These are phyloP conservation scores for Jacana jacana DNA, from an alignment of 2,113 vertebrate species.

Conservation along the genomic window DNA sequence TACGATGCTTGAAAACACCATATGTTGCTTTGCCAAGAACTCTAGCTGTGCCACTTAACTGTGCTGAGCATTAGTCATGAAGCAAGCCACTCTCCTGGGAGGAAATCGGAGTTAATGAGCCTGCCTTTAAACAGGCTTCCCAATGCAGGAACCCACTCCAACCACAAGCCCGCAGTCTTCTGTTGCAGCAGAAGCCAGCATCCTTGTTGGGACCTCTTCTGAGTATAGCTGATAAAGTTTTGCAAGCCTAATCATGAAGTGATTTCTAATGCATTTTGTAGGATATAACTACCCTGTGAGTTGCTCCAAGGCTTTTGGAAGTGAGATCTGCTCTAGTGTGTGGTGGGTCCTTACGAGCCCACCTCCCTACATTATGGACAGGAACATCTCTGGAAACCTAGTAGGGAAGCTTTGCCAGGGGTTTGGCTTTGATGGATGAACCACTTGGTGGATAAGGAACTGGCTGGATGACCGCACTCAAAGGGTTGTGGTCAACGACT, in stretches of 20 bases:
- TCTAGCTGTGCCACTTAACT: background rate
- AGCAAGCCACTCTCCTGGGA: background rate
- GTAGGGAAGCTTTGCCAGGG: background rate
- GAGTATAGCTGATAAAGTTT: background rate
- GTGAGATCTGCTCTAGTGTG: background rate
- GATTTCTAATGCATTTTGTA: background rate
- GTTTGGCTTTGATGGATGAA: background rate
- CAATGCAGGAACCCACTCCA: background rate
- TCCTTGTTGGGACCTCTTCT: background rate
- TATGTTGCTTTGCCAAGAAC: constrained; percentile 9
- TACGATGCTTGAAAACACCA: background rate
- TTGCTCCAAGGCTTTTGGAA: background rate
- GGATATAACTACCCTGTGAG: background rate
- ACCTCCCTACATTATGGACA: background rate
- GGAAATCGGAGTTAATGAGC: background rate
- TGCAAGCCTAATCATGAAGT: background rate
- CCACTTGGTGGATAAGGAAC: too few relatives aligned
- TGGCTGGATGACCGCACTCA: too few relatives aligned
- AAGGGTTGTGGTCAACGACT: too few relatives aligned
- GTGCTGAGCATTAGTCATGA: background rate
- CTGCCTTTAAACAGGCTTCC: background rate
- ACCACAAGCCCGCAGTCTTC: accelerated
- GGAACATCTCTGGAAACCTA: background rate
- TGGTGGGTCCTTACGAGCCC: background rate
- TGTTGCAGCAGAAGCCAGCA: background rate